Evolutionary conservation across 2,113 vertebrate species (phyloP), one percentile per base, ranked within the genome.

Genomic region (Lynx canadensis): DNA sequence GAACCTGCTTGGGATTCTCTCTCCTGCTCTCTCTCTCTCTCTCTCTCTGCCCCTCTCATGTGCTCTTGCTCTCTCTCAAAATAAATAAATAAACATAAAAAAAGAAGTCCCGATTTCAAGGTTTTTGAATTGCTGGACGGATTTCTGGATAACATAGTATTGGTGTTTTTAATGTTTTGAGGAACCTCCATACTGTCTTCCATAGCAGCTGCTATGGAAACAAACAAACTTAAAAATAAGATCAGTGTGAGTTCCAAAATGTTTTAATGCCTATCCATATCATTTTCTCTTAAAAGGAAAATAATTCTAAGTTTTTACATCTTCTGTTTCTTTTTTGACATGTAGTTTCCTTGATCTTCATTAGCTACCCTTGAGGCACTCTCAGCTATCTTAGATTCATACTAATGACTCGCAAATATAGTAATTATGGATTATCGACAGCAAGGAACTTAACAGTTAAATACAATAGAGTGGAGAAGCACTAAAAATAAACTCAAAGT

Each of bases 271-370:
- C 16, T 78, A 2, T 78, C 13, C 10, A 63, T 36, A 36, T 78
- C 5, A 15, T 79, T 91, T 96, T 69, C 38, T 73, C 52, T 87
- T 80, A n/a, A 79, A 84, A 52, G 19, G 33, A 85, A 94, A 94
- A 45, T 45, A 7, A 83, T 52, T 48, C 9, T 69, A 66, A 80
- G 27, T 36, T 84, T 45, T n/a, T 16, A 13, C 29, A 31, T 50
- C 0, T 3, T 36, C 23, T 65, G 4, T 41, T 80, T 88, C 23
- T 57, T 81, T n/a, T 92, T 73, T 87, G 60, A 76, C n/a, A 83
- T 66, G 29, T 13, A 65, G 15, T 57, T 83, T 76, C 2, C 38
- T 80, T 87, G 19, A 12, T 50, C 31, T 87, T 90, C 11, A 81
- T 83, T 83, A 88, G 14, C 57, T 76, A 38, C 2, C 74, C 38